A percentile compares a stretch with the other conserved stretches of the same genome.
Conservation (phyloP, 2,113 vertebrate genomes). For the Burhinus bistriatus region DNA sequence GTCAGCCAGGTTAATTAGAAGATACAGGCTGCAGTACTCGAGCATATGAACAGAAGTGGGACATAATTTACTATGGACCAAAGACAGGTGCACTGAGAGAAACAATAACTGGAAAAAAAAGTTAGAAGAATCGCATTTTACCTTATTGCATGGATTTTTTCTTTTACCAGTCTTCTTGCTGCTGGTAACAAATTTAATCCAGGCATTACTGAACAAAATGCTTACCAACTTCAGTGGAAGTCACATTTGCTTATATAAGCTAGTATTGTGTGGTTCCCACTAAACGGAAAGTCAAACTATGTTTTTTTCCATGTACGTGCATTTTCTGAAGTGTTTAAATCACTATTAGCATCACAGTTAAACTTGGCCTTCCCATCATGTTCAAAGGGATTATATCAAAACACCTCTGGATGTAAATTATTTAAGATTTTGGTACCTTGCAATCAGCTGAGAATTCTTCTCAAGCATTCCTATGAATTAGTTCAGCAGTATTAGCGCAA, state of each 20-base stretch:
- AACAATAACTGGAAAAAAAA: not conserved
- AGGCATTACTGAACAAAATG: not conserved
- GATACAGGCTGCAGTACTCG: not conserved
- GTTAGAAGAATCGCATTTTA: not conserved
- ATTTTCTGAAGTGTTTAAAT: constrained; percentile 2
- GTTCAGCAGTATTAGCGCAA: not conserved
- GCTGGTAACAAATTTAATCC: not conserved
- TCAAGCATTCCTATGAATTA: not conserved
- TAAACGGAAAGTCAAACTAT: not conserved
- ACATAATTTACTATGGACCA: not conserved
- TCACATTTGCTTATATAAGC: not conserved
- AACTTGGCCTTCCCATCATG: not conserved
- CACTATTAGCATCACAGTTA: not conserved
- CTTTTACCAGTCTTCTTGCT: not conserved
- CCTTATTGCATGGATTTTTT: not conserved
- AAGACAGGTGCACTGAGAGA: not conserved
- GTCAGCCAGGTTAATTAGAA: not conserved
- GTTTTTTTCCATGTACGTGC: not conserved
- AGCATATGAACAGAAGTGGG: not conserved
- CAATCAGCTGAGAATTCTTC: not conserved
- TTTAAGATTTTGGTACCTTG: not conserved
- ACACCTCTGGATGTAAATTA: not conserved
- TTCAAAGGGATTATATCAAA: not conserved
- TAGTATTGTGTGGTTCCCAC: not conserved
- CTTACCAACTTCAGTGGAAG: not conserved